phyloP scores from a whole-genome alignment of 2,888 invertebrate species.

The Cyrtodaria siliqua region DNA sequence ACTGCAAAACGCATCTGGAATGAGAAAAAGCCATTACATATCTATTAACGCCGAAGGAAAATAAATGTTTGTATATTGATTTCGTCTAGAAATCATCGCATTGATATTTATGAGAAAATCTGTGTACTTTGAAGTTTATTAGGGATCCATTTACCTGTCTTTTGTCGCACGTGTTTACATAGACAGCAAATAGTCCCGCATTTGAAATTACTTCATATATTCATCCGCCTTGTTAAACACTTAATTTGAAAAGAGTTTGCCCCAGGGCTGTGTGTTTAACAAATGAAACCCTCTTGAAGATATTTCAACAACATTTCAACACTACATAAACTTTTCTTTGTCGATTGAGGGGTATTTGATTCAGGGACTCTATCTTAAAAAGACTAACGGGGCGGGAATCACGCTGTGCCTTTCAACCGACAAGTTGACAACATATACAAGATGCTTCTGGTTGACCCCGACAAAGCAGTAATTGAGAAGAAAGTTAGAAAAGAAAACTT shows the following conservation, averaged over 20 bases:
- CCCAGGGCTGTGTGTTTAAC: conserved; percentile 41
- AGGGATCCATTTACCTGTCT: conserved; percentile 46
- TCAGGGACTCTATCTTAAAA: conserved; percentile 22
- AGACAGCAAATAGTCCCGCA: conserved; percentile 48
- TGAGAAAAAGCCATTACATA: conserved; percentile 1
- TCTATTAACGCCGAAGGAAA: conserved; percentile 8
- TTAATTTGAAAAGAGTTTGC: conserved; percentile 49
- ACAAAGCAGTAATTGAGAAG: too few relatives aligned
- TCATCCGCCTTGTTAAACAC: conserved; percentile 59
- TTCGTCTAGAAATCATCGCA: conserved; percentile 23
- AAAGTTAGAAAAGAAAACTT: too few relatives aligned
- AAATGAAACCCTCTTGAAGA: conserved; percentile 41
- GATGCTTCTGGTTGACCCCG: too few relatives aligned
- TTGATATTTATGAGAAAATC: conserved; percentile 40
- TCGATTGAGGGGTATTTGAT: conserved; percentile 10
- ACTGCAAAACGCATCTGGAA: neutral
- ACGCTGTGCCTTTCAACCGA: neutral
- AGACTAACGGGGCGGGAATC: conserved; percentile 17
- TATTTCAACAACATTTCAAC: conserved; percentile 45
- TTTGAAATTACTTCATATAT: conserved; percentile 60
- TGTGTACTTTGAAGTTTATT: conserved; percentile 43
- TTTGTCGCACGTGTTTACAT: conserved; percentile 50
- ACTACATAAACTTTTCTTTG: conserved; percentile 46
- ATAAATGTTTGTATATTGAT: conserved; percentile 33
- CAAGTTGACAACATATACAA: too few relatives aligned